Base-by-base conservation (phyloP, 2,888 invertebrate genomes). In the Phymatocera aterrima region DNA sequence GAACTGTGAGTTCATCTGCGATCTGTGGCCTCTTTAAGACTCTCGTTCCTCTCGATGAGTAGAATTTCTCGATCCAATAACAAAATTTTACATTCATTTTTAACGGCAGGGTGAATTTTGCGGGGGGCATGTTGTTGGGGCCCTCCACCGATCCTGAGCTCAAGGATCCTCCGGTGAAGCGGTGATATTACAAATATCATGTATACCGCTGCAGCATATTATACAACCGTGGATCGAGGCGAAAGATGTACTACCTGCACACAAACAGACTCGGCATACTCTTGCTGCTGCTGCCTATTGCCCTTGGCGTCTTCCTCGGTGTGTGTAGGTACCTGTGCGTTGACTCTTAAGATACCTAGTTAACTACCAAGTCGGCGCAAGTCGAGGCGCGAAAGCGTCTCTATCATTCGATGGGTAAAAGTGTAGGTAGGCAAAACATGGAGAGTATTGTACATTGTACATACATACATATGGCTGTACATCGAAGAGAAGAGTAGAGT, bases 261-360 rank as follows among this genome's bases (percentile, higher is more conserved):
- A 54, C 54, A n/a, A n/a, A 31, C 31, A n/a, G 3, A 61, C 37
- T 40, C 3, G 40, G 18, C 15, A 51, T n/a, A 34, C 43, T 46
- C 40, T 21, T 24, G n/a, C 28, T 6, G 15, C 15, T 46, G 68
- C n/a, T n/a, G 68, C 24, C 43, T 34, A 10, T 34, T 51, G 34
- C 48, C 72, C 72, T 72, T 34, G 51, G 51, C 12, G 34, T 48
- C 48, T 34, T 18, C n/a, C n/a, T n/a, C n/a, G n/a, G n/a, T n/a
- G n/a, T n/a, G n/a, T n/a, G n/a, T n/a, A n/a, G n/a, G 68, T 15
- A 37, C 12, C 21, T 18, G 24, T 24, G 12, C 18, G n/a, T 6
- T 12, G 24, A 10, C 65, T 40, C 43, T 68, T 43, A 68, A 68
- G 40, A 68, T 40, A 51, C 72, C 72, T 48, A 72, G 72, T 72